A percentile compares a stretch with the other conserved stretches of the same genome.
phyloP scores from a whole-genome alignment of 1,140 invertebrate species.

The Solen grandis region DNA sequence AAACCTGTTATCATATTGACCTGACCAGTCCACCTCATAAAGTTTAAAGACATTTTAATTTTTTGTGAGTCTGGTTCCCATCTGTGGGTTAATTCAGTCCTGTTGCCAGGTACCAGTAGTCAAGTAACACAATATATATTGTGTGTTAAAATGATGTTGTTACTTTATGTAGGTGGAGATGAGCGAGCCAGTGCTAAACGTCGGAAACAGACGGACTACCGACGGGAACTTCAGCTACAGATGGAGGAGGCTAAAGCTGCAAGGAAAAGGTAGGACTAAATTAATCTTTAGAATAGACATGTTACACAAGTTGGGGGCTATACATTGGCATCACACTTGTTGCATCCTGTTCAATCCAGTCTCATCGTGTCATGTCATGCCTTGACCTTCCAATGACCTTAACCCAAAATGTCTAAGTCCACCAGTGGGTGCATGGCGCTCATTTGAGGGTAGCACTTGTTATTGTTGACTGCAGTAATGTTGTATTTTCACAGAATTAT shows the following conservation, averaged over 20 bases:
- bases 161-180: constrained; percentile 50
- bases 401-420: neutral
- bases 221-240: constrained; percentile 43
- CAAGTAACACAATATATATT: neutral
- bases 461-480: too few relatives aligned
- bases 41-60: too few relatives aligned
- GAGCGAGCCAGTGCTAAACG: constrained; percentile 43
- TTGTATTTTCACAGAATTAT: too few relatives aligned
- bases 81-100: too few relatives aligned
- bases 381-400: too few relatives aligned
- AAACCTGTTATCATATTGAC: too few relatives aligned
- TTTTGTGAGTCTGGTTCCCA: too few relatives aligned
- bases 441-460: neutral
- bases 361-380: too few relatives aligned
- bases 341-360: neutral
- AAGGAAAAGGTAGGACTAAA: constrained; percentile 26
- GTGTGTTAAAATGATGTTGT: neutral
- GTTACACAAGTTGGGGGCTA: neutral
- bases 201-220: constrained; percentile 24
- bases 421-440: neutral
- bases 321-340: neutral
- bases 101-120: too few relatives aligned
- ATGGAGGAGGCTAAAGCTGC: constrained; percentile 47
- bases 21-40: too few relatives aligned
- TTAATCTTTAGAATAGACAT: neutral